These are phyloP conservation scores for Merops nubicus DNA, from an alignment of 2,113 vertebrate species.

Conservation along the genomic window DNA sequence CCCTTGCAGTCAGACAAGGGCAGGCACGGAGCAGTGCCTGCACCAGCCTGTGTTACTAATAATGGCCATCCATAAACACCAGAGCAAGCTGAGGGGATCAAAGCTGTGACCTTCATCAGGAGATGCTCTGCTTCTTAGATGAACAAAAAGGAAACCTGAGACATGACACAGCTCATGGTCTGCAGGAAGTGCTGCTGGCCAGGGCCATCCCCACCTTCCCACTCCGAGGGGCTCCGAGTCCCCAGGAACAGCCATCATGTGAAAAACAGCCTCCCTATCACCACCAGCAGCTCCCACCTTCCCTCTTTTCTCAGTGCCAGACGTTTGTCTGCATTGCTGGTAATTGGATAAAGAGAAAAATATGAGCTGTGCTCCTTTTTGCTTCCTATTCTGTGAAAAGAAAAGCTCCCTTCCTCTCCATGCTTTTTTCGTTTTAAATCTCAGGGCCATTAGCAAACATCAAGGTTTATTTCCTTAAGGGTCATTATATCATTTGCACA, in stretches of 20 bases:
- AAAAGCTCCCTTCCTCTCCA: neutral
- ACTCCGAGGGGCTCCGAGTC: neutral
- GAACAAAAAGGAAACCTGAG: constrained; percentile 25
- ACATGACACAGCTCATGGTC: fast-evolving
- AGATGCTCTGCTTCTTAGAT: neutral
- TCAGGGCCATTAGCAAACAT: neutral
- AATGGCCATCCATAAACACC: constrained; percentile 39
- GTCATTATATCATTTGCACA: neutral
- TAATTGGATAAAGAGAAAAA: constrained; percentile 32
- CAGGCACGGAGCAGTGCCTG: neutral
- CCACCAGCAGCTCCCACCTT: constrained; percentile 1
- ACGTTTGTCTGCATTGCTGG: neutral
- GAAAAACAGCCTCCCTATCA: neutral
- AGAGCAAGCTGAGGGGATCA: neutral
- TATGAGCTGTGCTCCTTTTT: neutral
- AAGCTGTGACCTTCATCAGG: constrained; percentile 38
- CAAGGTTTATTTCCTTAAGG: neutral
- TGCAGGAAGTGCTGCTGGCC: neutral
- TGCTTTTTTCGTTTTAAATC: neutral
- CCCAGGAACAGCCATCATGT: neutral
- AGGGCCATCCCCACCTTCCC: neutral
- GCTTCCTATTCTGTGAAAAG: neutral
- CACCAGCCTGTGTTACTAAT: constrained; percentile 49
- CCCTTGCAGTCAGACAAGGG: constrained; percentile 37
- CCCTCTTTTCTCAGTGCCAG: neutral